These are phyloP conservation scores for Lepidonotus clava DNA, from an alignment of 2,888 invertebrate species.

Conservation along the genomic window DNA sequence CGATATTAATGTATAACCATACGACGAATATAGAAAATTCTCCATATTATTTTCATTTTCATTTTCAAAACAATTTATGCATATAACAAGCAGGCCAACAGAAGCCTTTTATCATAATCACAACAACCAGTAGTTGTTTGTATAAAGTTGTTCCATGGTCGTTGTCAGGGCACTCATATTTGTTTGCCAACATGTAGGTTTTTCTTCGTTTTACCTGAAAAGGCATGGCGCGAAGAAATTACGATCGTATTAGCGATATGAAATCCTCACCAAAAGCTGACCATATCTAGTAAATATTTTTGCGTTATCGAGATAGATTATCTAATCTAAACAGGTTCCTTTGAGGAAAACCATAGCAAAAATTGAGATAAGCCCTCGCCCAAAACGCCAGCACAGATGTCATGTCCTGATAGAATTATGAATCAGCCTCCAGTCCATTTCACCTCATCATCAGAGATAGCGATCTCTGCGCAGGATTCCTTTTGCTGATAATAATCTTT, in stretches of 20 bases:
- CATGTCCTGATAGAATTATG: slow-evolving; percentile 45
- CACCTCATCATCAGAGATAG: slow-evolving; percentile 23
- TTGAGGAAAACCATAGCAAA: not conserved
- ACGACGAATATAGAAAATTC: too few species aligned
- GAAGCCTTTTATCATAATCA: too few species aligned
- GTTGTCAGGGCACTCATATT: too few species aligned
- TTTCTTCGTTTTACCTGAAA: not conserved
- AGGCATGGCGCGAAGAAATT: not conserved
- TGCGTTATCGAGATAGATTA: slow-evolving; percentile 26
- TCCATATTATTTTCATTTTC: too few species aligned
- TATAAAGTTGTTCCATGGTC: too few species aligned
- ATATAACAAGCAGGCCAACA: too few species aligned
- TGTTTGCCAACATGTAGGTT: too few species aligned
- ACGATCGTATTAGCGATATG: slow-evolving; percentile 14
- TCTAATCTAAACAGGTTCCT: slow-evolving; percentile 45
- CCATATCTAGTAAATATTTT: slow-evolving; percentile 81
- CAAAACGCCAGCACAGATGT: not conserved
- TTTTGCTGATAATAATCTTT: slow-evolving; percentile 10
- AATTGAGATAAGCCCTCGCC: not conserved
- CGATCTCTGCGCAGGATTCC: slow-evolving; percentile 18
- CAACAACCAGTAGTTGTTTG: too few species aligned
- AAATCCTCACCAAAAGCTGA: not conserved
- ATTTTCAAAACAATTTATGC: too few species aligned
- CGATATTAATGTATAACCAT: too few species aligned
- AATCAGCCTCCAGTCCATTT: slow-evolving; percentile 6